These are phyloP conservation scores for Agonopterix alstromeriana DNA, from an alignment of 2,888 invertebrate genomes.

Conservation along the genomic window DNA sequence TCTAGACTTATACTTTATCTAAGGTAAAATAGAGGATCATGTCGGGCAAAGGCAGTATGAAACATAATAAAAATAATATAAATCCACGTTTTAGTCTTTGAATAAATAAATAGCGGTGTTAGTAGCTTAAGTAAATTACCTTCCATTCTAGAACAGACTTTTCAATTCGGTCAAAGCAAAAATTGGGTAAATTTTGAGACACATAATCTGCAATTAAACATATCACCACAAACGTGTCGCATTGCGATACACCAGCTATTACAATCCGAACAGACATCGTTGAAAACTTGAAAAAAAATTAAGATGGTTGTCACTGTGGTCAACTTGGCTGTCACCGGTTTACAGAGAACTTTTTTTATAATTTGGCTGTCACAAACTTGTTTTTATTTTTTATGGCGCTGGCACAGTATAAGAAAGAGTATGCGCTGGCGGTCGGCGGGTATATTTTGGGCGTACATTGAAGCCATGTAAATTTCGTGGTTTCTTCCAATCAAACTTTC, in stretches of 20 bases:
- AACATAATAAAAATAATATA: too few relatives aligned
- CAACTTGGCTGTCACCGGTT: too few relatives aligned
- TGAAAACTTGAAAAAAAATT: background rate
- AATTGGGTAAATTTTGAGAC: conserved; percentile 69
- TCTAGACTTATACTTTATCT: too few relatives aligned
- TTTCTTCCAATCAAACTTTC: too few relatives aligned
- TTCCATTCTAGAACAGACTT: conserved; percentile 69
- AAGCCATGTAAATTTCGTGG: too few relatives aligned
- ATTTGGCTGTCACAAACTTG: background rate
- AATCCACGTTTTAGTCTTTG: too few relatives aligned
- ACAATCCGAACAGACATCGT: conserved; percentile 68
- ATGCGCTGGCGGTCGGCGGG: too few relatives aligned
- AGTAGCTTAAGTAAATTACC: conserved; percentile 9
- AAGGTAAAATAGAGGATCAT: too few relatives aligned
- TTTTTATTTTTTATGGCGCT: background rate
- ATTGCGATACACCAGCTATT: conserved; percentile 74
- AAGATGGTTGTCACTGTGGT: background rate
- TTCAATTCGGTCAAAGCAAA: conserved; percentile 67
- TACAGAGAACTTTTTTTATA: too few relatives aligned
- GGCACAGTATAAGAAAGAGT: too few relatives aligned
- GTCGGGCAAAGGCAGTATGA: too few relatives aligned
- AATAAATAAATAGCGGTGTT: background rate
- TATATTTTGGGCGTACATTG: too few relatives aligned
- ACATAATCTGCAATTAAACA: conserved; percentile 74
- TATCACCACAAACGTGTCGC: conserved; percentile 68